Percentiles rank a stretch among this genome's conserved stretches.
phyloP scores from a whole-genome alignment of 2,888 invertebrate species.

The Desoria tigrina region DNA sequence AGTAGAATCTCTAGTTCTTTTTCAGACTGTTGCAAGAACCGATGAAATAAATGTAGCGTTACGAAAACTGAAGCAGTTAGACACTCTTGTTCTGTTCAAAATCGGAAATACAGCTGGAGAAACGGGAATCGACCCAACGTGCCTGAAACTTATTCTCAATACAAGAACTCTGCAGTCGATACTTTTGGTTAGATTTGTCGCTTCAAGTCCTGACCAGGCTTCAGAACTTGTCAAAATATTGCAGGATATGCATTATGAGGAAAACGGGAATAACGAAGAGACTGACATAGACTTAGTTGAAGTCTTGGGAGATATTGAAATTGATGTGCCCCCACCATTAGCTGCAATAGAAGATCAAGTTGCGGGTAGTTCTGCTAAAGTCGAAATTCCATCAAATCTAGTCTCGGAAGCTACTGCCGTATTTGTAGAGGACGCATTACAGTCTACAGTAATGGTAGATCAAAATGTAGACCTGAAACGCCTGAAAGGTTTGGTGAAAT shows the following conservation, averaged over 20 bases:
- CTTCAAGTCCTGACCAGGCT: conserved; percentile 6
- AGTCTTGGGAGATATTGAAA: no score
- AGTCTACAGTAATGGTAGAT: no score
- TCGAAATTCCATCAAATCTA: no score
- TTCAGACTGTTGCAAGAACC: conserved; percentile 33
- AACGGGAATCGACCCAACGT: conserved; percentile 28
- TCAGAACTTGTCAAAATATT: background rate
- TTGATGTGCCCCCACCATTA: no score
- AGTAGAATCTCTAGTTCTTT: conserved; percentile 31
- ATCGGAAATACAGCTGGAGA: conserved; percentile 36
- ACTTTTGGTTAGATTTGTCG: conserved; percentile 35
- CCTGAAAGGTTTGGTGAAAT: no score
- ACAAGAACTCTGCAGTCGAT: conserved; percentile 27
- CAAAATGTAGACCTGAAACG: no score
- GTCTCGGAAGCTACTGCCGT: no score
- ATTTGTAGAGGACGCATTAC: no score
- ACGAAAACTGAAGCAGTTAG: conserved; percentile 25
- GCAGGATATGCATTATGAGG: background rate
- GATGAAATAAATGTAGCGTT: conserved; percentile 24
- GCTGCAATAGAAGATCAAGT: no score
- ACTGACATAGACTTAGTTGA: background rate
- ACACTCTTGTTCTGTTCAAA: conserved; percentile 34
- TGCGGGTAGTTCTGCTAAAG: no score
- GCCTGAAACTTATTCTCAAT: conserved; percentile 29
- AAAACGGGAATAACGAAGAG: background rate